Evolutionary conservation across 2,888 invertebrate species (phyloP), one percentile per base, ranked within the genome.

Genomic region (Catocala fraxini): DNA sequence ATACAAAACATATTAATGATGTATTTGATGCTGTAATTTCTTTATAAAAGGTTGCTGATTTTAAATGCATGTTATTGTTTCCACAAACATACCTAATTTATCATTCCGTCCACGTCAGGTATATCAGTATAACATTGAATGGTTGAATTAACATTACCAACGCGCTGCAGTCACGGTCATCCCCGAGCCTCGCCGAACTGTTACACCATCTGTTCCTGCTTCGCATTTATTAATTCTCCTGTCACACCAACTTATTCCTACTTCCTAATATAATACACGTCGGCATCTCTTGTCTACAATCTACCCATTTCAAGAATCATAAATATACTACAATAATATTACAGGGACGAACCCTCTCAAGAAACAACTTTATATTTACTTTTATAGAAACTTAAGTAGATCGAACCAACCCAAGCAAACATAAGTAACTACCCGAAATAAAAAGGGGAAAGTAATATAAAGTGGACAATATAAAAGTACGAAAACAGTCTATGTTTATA

Each of bases 71-170:
- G 45, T 53, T 13, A 41, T 49, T 58, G 11, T 76, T 71, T 76
- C 76, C 71, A 69, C 56, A 54, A 58, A 13, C 15, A 39, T 45
- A 49, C 34, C 60, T 71, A 46, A 82, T 84, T 85, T 75, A 54
- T 74, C 82, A 85, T 85, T 85, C 85, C 47, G 71, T 51, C 55
- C 66, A 65, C 72, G 70, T 73, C 63, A 67, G 60, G 67, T 57
- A 70, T 76, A 81, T 71, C 79, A 59, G 78, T 72, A 48, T 73
- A 82, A 70, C 85, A 85, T 85, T 85, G 85, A 80, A 58, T 54
- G 63, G 67, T 69, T 63, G 63, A 75, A 84, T 85, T 85, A 82
- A 75, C 79, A 85, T 85, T 80, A 75, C 78, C 51, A 56, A 70
- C 82, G 71, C 66, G 70, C 57, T 61, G 65, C 73, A 60, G 64